These are phyloP conservation scores for Xenopus borealis DNA, from an alignment of 2,113 vertebrate genomes.

Conservation along the genomic window DNA sequence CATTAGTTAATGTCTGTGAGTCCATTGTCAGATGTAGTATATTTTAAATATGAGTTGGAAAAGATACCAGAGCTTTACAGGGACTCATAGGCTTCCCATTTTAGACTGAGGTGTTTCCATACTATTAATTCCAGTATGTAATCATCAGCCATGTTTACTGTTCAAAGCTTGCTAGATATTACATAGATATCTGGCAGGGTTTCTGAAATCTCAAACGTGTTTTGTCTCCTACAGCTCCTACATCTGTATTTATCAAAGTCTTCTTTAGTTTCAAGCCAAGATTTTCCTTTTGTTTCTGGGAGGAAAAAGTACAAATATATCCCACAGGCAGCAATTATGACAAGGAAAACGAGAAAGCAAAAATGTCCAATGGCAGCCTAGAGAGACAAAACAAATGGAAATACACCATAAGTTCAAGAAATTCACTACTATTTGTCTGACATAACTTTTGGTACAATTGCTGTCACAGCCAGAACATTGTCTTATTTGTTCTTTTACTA, in stretches of 20 bases:
- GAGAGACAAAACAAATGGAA: slow-evolving; percentile 35
- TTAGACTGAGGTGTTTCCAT: no score
- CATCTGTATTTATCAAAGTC: slow-evolving; percentile 80
- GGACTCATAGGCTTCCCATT: no score
- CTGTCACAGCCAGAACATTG: no score
- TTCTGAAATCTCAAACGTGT: fast-evolving
- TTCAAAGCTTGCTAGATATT: slow-evolving; percentile 57
- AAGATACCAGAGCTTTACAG: no score
- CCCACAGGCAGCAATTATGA: slow-evolving; percentile 66
- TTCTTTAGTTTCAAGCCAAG: slow-evolving; percentile 70
- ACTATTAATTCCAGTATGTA: no score
- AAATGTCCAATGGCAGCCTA: slow-evolving; percentile 75
- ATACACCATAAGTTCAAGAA: background rate
- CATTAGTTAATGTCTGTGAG: no score
- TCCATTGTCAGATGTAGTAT: no score
- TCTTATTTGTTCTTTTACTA: no score
- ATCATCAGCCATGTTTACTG: background rate
- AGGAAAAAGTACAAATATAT: slow-evolving; percentile 71
- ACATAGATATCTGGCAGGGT: background rate
- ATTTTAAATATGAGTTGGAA: no score
- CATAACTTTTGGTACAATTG: no score
- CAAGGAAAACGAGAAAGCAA: slow-evolving; percentile 78
- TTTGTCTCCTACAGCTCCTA: slow-evolving; percentile 66
- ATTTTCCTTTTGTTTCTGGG: slow-evolving; percentile 86
- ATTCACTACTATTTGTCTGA: no score